These are phyloP conservation scores for Lophura nycthemera DNA, from an alignment of 2,113 vertebrate species.

Conservation along the genomic window DNA sequence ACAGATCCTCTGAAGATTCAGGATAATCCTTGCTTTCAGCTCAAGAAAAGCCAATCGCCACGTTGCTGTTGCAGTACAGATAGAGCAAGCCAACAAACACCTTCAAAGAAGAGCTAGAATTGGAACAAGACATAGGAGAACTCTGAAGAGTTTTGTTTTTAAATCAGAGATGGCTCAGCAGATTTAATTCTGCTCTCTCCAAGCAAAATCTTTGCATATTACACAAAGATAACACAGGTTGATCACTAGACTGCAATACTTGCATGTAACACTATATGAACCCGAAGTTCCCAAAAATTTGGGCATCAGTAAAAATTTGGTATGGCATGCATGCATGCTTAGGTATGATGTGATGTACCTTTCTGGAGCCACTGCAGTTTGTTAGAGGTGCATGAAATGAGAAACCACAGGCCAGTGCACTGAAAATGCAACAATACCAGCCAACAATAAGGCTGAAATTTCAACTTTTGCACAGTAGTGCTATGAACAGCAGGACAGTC, in stretches of 20 bases:
- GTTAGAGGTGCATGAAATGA: neutral
- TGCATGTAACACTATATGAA: neutral
- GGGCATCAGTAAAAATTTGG: neutral
- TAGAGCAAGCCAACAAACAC: neutral
- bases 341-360: neutral
- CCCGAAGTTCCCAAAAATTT: neutral
- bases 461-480: rapidly evolving
- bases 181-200: neutral
- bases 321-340: neutral
- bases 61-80: neutral
- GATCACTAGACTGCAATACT: neutral
- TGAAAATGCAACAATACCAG: neutral
- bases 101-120: conserved; percentile 20
- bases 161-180: neutral
- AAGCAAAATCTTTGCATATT: neutral
- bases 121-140: neutral
- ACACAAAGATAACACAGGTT: neutral
- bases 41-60: neutral
- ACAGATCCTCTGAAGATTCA: neutral
- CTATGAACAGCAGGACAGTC: neutral
- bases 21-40: neutral
- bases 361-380: neutral
- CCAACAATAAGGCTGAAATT: neutral
- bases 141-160: neutral
- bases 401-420: neutral